Percentiles rank a stretch among this genome's conserved stretches.
phyloP scores from a whole-genome alignment of 2,888 invertebrate genomes.

The Tetragonisca angustula region DNA sequence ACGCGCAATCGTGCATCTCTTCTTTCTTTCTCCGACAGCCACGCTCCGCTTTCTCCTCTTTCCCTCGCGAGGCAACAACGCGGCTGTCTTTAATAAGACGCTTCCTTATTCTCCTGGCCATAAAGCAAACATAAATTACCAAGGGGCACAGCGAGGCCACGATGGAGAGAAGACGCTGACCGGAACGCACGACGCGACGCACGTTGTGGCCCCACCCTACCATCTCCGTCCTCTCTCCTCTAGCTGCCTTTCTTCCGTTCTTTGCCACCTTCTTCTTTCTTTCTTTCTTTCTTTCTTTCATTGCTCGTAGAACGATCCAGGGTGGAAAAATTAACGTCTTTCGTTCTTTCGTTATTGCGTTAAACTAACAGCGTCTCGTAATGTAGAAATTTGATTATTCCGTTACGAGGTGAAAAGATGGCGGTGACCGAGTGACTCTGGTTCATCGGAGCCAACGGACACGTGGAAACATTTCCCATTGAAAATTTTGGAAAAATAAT shows the following conservation, averaged over 20 bases:
- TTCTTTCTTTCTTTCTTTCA: constrained; percentile 14
- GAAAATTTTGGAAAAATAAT: no score
- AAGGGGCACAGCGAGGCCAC: constrained; percentile 73
- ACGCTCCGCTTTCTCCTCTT: constrained; percentile 2
- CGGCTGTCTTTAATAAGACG: constrained; percentile 79
- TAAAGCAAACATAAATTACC: constrained; percentile 81
- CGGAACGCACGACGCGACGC: constrained; percentile 72
- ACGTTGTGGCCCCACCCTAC: constrained; percentile 65
- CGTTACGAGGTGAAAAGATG: no score
- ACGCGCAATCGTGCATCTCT: neutral
- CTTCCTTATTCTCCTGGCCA: constrained; percentile 81
- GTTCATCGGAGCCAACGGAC: no score
- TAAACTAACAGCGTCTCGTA: no score
- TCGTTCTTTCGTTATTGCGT: constrained; percentile 40
- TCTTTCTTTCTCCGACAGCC: constrained; percentile 3
- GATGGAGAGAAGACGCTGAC: constrained; percentile 65
- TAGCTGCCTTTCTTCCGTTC: constrained; percentile 4
- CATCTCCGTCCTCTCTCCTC: constrained; percentile 40
- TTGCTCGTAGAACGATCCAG: constrained; percentile 54
- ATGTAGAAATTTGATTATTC: no score
- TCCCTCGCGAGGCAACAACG: constrained; percentile 63
- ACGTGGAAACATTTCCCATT: no score
- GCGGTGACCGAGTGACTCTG: no score
- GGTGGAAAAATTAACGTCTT: constrained; percentile 30
- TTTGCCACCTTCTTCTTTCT: neutral